phyloP scores from a whole-genome alignment of 2,888 invertebrate genomes.

The Hydriomena furcata region DNA sequence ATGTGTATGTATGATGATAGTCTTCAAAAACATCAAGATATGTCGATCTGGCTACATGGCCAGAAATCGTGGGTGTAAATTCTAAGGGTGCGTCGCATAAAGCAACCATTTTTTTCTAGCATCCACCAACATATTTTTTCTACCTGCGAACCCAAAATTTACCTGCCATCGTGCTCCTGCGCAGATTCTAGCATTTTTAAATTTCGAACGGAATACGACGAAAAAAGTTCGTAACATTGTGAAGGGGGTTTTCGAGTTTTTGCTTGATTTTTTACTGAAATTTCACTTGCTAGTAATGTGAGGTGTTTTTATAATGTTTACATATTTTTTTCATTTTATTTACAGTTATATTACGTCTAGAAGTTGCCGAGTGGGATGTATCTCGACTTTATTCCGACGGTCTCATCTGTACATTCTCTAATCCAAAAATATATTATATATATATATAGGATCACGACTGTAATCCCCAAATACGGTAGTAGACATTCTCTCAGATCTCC shows the following conservation, averaged over 20 bases:
- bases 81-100: constrained; percentile 76
- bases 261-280: constrained; percentile 70
- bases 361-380: too few relatives aligned
- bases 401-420: too few relatives aligned
- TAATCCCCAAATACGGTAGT: too few relatives aligned
- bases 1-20: too few relatives aligned
- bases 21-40: constrained; percentile 45
- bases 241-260: constrained; percentile 61
- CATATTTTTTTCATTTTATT: constrained; percentile 37
- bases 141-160: constrained; percentile 78
- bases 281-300: constrained; percentile 68
- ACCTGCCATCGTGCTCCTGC: constrained; percentile 67
- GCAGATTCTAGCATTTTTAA: constrained; percentile 72
- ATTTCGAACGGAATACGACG: constrained; percentile 56
- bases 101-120: constrained; percentile 71
- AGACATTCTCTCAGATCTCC: too few relatives aligned
- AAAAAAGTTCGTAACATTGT: constrained; percentile 50
- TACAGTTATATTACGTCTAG: constrained; percentile 26
- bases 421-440: too few relatives aligned
- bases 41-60: constrained; percentile 38
- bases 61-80: constrained; percentile 70
- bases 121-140: constrained; percentile 74
- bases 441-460: too few relatives aligned
- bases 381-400: too few relatives aligned
- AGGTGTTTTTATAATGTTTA: constrained; percentile 71